Conservation (phyloP, 2,113 vertebrate genomes). For the Ammodytes dubius region DNA sequence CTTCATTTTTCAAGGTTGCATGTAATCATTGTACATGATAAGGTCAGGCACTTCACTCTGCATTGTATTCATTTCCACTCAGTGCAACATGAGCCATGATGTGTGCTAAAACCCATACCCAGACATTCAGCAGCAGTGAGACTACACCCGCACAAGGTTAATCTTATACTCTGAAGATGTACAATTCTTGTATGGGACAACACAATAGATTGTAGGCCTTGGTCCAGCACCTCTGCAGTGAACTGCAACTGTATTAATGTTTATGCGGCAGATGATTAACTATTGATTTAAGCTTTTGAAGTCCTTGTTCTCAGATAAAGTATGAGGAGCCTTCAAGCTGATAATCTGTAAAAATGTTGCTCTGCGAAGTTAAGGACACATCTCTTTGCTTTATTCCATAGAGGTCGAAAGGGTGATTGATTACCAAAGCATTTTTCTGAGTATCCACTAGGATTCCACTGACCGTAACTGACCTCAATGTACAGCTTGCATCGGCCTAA, state of each 20-base stretch:
- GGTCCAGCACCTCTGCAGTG: constrained; percentile 25
- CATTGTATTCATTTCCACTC: constrained; percentile 4
- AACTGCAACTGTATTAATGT: constrained; percentile 72
- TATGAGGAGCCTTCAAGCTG: constrained; percentile 36
- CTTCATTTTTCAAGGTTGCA: constrained; percentile 25
- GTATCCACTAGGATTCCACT: constrained; percentile 52
- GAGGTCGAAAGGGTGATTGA: constrained; percentile 73
- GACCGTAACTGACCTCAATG: constrained; percentile 63
- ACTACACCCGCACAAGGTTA: constrained; percentile 20
- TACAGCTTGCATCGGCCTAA: constrained; percentile 23
- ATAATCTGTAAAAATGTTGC: constrained; percentile 49
- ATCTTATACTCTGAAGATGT: constrained; percentile 22
- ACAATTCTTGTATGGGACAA: not conserved
- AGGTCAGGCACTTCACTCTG: constrained; percentile 42
- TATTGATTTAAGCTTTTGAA: constrained; percentile 75
- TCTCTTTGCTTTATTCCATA: constrained; percentile 46
- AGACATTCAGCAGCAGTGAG: constrained; percentile 4
- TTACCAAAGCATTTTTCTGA: constrained; percentile 60
- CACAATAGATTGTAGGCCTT: not conserved
- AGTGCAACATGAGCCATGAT: constrained; percentile 26
- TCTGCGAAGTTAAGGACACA: constrained; percentile 42
- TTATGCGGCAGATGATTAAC: constrained; percentile 78
- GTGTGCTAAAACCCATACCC: constrained; percentile 11
- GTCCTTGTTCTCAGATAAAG: constrained; percentile 63
- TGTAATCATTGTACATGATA: constrained; percentile 29